phyloP scores from a whole-genome alignment of 2,888 invertebrate genomes.

The Drosophila mercatorum region DNA sequence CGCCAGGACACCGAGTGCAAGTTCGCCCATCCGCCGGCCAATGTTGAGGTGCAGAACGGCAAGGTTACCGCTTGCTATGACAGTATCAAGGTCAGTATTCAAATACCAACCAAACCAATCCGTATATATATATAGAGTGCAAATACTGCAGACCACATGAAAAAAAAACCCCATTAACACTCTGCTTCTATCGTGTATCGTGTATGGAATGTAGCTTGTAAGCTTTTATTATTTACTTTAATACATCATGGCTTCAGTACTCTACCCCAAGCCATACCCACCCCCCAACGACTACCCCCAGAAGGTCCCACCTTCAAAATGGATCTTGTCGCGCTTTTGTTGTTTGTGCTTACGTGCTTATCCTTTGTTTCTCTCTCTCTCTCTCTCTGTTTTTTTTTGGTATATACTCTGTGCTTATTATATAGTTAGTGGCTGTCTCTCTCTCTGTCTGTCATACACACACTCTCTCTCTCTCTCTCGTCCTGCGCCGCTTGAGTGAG shows the following conservation, averaged over 20 bases:
- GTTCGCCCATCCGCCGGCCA: constrained; percentile 99
- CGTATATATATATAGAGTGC: constrained; percentile 4
- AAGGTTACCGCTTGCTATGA: constrained; percentile 99
- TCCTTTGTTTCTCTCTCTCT: constrained; percentile 19
- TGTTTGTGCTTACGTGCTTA: constrained; percentile 74
- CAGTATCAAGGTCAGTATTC: constrained; percentile 97
- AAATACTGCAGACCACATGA: constrained; percentile 13
- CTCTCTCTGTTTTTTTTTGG: constrained; percentile 33
- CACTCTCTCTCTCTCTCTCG: constrained; percentile 6
- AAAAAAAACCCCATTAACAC: constrained; percentile 32
- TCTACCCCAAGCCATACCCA: constrained; percentile 8
- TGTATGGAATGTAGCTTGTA: constrained; percentile 71
- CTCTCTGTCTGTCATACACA: constrained; percentile 7
- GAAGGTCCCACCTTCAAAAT: neutral
- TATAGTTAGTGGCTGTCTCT: constrained; percentile 36
- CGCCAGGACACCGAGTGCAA: constrained; percentile 99
- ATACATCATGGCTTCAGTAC: constrained; percentile 55
- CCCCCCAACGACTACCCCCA: neutral
- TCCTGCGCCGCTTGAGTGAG: constrained; percentile 26
- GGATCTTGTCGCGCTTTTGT: constrained; percentile 75
- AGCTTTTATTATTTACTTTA: constrained; percentile 58
- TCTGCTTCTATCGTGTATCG: constrained; percentile 59
- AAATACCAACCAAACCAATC: neutral
- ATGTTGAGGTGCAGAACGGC: constrained; percentile 99
- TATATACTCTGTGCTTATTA: constrained; percentile 58